Conservation (phyloP, 2,797 vertebrate genomes). For the Allobates femoralis region DNA sequence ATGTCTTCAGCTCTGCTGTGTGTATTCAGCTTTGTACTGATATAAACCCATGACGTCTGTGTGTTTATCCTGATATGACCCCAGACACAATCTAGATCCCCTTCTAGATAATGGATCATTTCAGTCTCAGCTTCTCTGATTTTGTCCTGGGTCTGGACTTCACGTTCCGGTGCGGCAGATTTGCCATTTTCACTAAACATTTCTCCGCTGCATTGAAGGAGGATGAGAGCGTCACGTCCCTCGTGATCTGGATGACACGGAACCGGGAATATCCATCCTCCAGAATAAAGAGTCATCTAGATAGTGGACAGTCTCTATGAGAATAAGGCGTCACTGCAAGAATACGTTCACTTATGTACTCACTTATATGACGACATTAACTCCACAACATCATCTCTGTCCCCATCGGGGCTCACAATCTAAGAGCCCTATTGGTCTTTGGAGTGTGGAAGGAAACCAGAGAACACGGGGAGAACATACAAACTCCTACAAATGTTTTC, state of each 20-base stretch:
- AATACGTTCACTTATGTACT: too few species aligned
- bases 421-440: too few species aligned
- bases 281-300: not conserved
- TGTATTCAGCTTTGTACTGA: not conserved
- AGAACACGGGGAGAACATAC: too few species aligned
- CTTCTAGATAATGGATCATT: not conserved
- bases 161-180: not conserved
- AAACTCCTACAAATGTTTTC: too few species aligned
- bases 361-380: too few species aligned
- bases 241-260: slow-evolving; percentile 13
- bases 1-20: not conserved
- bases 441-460: too few species aligned
- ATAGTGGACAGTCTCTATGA: not conserved
- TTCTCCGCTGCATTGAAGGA: not conserved
- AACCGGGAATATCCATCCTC: not conserved
- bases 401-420: too few species aligned
- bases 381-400: too few species aligned
- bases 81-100: not conserved
- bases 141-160: not conserved
- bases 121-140: not conserved
- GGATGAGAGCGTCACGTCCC: not conserved
- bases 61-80: not conserved
- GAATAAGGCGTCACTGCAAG: not conserved
- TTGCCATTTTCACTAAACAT: not conserved
- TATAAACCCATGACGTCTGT: not conserved